These are phyloP conservation scores for Amphipyra tragopoginis DNA, from an alignment of 2,888 invertebrate genomes.

Conservation along the genomic window DNA sequence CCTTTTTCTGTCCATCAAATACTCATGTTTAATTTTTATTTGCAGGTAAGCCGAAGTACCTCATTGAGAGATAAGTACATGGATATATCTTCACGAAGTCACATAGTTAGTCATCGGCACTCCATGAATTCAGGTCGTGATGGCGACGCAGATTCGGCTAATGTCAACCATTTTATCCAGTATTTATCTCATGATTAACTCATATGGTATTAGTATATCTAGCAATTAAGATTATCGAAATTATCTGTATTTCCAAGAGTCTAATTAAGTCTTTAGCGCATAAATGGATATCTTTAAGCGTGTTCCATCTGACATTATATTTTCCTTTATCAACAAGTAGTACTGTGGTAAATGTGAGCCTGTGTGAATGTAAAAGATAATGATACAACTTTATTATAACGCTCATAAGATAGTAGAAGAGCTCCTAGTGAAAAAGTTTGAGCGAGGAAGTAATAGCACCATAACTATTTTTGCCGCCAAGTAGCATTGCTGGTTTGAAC, in stretches of 20 bases:
- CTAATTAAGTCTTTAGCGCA: slow-evolving; percentile 26
- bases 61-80: slow-evolving; percentile 14
- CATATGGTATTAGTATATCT: slow-evolving; percentile 14
- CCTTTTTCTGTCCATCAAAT: neutral
- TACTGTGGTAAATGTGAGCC: too few relatives aligned
- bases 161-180: slow-evolving; percentile 39
- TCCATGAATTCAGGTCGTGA: slow-evolving; percentile 44
- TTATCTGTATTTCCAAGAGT: slow-evolving; percentile 34
- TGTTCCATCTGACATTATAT: slow-evolving; percentile 10
- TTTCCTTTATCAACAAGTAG: neutral
- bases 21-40: slow-evolving; percentile 20
- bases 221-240: slow-evolving; percentile 25
- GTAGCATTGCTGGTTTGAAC: too few relatives aligned
- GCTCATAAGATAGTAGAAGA: too few relatives aligned
- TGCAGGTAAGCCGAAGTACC: slow-evolving; percentile 34
- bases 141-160: slow-evolving; percentile 18
- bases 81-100: neutral
- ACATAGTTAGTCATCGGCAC: slow-evolving; percentile 18
- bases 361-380: too few relatives aligned
- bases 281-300: slow-evolving; percentile 1
- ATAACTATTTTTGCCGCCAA: too few relatives aligned
- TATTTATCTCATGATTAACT: slow-evolving; percentile 34
- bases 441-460: too few relatives aligned
- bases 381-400: too few relatives aligned
- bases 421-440: too few relatives aligned